Percentiles rank a stretch among this genome's conserved stretches.
Conservation (phyloP, 2,888 invertebrate species). For the Hetaerina titia region DNA sequence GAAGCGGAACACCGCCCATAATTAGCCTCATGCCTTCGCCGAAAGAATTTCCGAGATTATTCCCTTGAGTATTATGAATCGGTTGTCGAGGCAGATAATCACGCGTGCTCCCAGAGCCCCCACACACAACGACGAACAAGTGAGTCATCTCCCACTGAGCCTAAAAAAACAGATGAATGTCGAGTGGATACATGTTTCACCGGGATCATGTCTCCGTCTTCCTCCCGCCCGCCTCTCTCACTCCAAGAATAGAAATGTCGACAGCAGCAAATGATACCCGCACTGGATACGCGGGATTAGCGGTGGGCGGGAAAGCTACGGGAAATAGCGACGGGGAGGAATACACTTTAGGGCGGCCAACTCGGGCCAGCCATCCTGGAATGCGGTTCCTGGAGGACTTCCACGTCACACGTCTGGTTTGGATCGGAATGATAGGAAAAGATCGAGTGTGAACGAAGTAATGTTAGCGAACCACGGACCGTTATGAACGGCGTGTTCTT, state of each 20-base stretch:
- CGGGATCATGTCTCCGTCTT: not conserved
- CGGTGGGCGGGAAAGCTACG: not conserved
- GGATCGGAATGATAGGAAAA: no score
- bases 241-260: not conserved
- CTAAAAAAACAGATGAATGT: not conserved
- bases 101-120: not conserved
- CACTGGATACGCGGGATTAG: conserved; percentile 2
- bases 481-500: no score
- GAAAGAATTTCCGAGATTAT: no score
- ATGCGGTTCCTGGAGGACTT: not conserved
- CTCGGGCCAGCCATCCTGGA: not conserved
- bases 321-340: not conserved
- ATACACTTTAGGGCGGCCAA: not conserved
- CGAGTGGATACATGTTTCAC: not conserved
- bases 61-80: no score
- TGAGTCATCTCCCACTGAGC: not conserved
- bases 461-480: no score
- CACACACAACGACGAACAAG: not conserved
- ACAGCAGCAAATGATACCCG: not conserved
- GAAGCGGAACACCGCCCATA: no score
- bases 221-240: not conserved
- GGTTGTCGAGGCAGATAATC: no score
- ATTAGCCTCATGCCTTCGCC: no score
- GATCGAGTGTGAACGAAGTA: no score
- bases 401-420: not conserved